A percentile compares a stretch with the other conserved stretches of the same genome.
Evolutionary conservation across 1,140 invertebrate species (phyloP).

Genomic region (Nixonia krombeini): DNA sequence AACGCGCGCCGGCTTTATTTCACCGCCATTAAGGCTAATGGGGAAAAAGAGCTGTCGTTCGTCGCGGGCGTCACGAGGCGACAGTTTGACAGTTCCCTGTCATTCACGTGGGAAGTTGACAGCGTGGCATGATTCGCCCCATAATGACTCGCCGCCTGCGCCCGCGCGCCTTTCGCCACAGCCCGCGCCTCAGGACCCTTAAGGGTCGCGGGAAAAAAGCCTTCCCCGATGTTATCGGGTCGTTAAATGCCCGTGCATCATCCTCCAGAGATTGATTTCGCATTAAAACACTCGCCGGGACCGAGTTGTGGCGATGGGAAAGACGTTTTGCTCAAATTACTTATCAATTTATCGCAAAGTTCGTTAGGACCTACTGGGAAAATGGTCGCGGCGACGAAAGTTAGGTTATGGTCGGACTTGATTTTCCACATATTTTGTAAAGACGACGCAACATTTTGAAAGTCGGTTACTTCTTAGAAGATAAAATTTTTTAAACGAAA

Average conservation of each 20-base stretch:
- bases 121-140: conserved; percentile 21
- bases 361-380: too few species aligned
- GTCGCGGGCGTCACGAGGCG: conserved; percentile 10
- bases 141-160: conserved; percentile 36
- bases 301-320: too few species aligned
- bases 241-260: conserved; percentile 61
- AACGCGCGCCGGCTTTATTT: conserved; percentile 25
- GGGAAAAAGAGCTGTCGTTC: conserved; percentile 31
- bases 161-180: not conserved
- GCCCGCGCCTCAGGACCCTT: conserved; percentile 35
- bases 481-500: too few species aligned
- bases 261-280: too few species aligned
- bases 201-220: conserved; percentile 42
- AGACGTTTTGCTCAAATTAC: too few species aligned
- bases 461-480: too few species aligned
- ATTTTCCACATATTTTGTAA: too few species aligned
- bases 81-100: conserved; percentile 46
- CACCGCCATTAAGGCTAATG: conserved; percentile 28
- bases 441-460: too few species aligned
- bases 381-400: too few species aligned
- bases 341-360: too few species aligned
- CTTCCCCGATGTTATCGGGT: conserved; percentile 47
- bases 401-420: too few species aligned
- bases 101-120: conserved; percentile 34
- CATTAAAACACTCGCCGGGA: too few species aligned